Evolutionary conservation across 30 jellyfish, hydroid and myxozoan species (phyloP).

Genomic region (Turritopsis dohrnii): DNA sequence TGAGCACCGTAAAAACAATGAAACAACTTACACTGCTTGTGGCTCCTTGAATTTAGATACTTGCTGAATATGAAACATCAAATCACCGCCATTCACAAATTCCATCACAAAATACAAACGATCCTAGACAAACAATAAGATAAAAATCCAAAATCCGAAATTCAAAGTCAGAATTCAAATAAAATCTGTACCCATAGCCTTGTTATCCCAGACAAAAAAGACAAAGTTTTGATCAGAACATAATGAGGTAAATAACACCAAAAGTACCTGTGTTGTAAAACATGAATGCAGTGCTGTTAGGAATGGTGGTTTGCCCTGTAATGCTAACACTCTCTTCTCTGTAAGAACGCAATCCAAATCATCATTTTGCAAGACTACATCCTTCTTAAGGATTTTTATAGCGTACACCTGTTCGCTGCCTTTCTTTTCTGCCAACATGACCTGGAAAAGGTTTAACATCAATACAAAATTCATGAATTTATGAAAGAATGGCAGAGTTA

Average conservation of each 20-base stretch:
- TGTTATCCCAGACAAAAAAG: too few relatives aligned
- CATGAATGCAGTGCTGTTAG: conserved; percentile 97
- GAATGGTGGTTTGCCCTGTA: conserved; percentile 99
- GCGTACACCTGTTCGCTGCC: conserved; percentile 85
- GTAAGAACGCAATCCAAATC: conserved; percentile 95
- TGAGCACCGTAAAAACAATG: not conserved
- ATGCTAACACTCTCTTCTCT: conserved; percentile 93
- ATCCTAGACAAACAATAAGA: conserved; percentile 43
- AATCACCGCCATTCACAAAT: conserved; percentile 98
- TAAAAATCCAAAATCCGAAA: not conserved
- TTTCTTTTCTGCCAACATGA: conserved; percentile 94
- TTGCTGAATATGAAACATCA: conserved; percentile 98
- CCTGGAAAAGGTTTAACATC: conserved; percentile 29
- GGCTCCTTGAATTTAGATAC: conserved; percentile 98
- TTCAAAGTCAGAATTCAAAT: not conserved
- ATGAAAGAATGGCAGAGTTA: too few relatives aligned
- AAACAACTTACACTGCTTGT: conserved; percentile 93
- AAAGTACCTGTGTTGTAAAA: conserved; percentile 82
- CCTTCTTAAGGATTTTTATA: conserved; percentile 90
- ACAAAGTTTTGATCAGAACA: too few relatives aligned
- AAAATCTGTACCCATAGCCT: not conserved
- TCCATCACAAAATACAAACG: conserved; percentile 98
- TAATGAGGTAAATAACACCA: not conserved
- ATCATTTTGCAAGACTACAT: conserved; percentile 97
- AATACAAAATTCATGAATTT: too few relatives aligned